A percentile compares a stretch with the other conserved stretches of the same genome.
Evolutionary conservation across 2,797 vertebrate genomes (phyloP).

Genomic region (Platalea minor): DNA sequence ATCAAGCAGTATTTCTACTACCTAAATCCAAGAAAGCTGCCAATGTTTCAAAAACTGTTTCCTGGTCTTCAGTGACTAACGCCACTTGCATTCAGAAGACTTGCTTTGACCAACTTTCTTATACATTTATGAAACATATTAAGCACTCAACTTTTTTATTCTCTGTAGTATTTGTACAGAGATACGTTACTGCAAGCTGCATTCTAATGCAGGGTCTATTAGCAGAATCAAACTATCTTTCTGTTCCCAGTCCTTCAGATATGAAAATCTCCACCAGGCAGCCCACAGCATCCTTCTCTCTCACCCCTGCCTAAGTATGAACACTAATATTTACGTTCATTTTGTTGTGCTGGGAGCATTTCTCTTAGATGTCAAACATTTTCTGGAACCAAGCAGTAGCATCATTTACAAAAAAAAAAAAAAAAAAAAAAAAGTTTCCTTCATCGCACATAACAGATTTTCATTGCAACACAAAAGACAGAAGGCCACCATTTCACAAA

Average conservation of each 20-base stretch:
- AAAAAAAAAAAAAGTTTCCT: not conserved
- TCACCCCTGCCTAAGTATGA: not conserved
- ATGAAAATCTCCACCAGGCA: not conserved
- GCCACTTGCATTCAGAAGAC: not conserved
- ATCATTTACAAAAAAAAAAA: not conserved
- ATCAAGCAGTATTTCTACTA: not conserved
- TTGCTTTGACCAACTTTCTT: not conserved
- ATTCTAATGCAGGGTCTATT: not conserved
- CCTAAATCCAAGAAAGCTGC: not conserved
- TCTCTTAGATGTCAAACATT: not conserved
- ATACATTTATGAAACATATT: not conserved
- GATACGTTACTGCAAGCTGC: not conserved
- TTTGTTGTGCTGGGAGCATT: not conserved
- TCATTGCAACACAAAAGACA: not conserved
- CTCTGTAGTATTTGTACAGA: not conserved
- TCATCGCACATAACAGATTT: not conserved
- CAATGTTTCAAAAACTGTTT: not conserved
- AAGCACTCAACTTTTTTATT: not conserved
- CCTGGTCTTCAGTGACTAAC: not conserved
- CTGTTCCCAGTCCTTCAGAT: not conserved
- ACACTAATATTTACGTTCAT: not conserved
- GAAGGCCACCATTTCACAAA: not conserved
- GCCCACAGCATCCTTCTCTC: not conserved
- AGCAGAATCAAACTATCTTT: not conserved
- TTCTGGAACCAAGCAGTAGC: not conserved